Conservation (phyloP, 2,888 invertebrate genomes). For the Vesta saturnalis region DNA sequence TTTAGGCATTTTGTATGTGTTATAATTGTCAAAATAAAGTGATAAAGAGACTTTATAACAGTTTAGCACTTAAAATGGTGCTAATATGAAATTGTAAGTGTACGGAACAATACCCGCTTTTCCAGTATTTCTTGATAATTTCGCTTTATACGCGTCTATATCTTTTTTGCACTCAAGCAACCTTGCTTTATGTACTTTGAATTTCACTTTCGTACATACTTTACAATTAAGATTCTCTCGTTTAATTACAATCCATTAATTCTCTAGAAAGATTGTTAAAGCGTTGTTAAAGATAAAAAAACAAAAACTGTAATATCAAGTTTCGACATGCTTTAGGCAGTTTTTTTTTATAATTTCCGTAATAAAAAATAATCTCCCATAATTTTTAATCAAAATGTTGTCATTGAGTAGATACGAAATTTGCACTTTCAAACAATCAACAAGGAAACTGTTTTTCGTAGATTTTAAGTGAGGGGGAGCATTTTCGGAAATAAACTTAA, state of each 20-base stretch:
- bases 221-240: neutral
- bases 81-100: too few species aligned
- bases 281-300: neutral
- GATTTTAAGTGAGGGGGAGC: neutral
- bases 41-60: neutral
- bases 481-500: conserved; percentile 26
- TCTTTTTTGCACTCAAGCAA: neutral
- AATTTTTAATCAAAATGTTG: too few species aligned
- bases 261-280: neutral
- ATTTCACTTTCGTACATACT: neutral
- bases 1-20: too few species aligned
- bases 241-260: neutral
- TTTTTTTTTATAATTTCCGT: too few species aligned
- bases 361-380: too few species aligned
- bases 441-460: neutral
- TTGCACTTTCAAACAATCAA: neutral
- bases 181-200: neutral
- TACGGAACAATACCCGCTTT: neutral
- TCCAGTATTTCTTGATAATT: neutral
- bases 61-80: neutral
- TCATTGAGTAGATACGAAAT: too few species aligned
- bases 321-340: neutral
- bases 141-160: neutral
- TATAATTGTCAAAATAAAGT: too few species aligned
- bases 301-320: too few species aligned